A percentile compares a stretch with the other conserved stretches of the same genome.
Evolutionary conservation across 2,797 vertebrate species (phyloP).

Genomic region (Acanthis flammea): DNA sequence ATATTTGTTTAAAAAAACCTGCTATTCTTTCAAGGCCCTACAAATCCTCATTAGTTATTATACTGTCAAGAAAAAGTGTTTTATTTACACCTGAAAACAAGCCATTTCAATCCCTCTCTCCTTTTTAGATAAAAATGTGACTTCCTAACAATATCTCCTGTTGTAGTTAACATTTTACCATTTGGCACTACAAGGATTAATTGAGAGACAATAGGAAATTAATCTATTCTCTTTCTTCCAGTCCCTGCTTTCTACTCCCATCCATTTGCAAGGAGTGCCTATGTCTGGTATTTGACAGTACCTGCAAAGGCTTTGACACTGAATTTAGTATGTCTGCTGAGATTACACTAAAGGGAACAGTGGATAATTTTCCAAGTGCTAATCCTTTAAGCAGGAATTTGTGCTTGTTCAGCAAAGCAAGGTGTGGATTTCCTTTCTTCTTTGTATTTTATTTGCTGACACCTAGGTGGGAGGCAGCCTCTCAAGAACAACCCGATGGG

Average conservation of each 20-base stretch:
- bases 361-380: constrained; percentile 25
- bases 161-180: background rate
- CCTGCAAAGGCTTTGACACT: background rate
- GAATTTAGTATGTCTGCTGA: constrained; percentile 40
- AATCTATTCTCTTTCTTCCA: background rate
- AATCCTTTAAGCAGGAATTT: constrained; percentile 28
- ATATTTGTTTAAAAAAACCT: background rate
- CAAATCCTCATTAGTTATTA: constrained; percentile 6
- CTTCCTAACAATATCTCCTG: background rate
- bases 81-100: background rate
- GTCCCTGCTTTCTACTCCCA: background rate
- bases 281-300: background rate
- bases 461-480: background rate
- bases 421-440: background rate
- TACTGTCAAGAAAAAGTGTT: background rate
- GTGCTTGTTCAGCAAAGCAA: constrained; percentile 32
- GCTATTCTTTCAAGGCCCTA: background rate
- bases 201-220: background rate
- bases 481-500: background rate
- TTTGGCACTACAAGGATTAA: background rate
- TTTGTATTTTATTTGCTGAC: constrained; percentile 33
- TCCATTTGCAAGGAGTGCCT: background rate
- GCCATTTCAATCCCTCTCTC: background rate
- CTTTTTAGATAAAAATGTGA: background rate
- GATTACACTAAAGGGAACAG: constrained; percentile 15